Evolutionary conservation across 2,113 vertebrate genomes (phyloP).

Genomic region (Macrotus californicus): DNA sequence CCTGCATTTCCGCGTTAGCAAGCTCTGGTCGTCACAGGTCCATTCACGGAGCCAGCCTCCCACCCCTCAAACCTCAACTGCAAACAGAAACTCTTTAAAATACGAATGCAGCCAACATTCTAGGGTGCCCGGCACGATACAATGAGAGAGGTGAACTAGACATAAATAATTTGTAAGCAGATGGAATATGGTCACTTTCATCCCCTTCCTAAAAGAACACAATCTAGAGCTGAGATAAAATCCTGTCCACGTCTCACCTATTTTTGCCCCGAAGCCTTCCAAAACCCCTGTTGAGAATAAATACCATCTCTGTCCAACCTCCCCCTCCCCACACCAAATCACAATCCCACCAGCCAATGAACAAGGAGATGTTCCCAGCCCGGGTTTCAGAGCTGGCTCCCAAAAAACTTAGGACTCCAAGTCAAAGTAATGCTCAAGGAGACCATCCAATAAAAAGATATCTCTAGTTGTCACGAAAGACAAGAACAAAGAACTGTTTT

Average conservation of each 20-base stretch:
- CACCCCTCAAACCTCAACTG: background rate
- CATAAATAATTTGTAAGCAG: background rate
- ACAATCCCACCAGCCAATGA: background rate
- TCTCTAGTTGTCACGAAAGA: constrained; percentile 18
- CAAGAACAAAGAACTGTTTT: constrained; percentile 46
- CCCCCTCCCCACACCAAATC: background rate
- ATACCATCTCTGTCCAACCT: background rate
- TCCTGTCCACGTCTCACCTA: background rate
- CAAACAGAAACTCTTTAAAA: constrained; percentile 23
- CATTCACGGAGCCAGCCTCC: background rate
- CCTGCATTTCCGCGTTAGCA: constrained; percentile 20
- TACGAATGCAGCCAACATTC: background rate
- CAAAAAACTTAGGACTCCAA: constrained; percentile 10
- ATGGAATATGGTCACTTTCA: background rate
- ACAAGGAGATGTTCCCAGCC: background rate
- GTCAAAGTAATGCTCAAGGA: constrained; percentile 53
- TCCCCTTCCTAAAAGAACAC: background rate
- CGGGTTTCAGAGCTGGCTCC: constrained; percentile 10
- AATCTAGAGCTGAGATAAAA: background rate
- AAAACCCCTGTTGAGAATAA: constrained; percentile 1
- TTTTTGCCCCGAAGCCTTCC: background rate
- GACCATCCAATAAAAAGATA: constrained; percentile 55
- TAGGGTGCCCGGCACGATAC: background rate
- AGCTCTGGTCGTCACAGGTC: background rate
- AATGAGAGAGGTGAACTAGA: background rate